Evolutionary conservation across 2,888 invertebrate genomes (phyloP).

Genomic region (Hylaea fasciaria): DNA sequence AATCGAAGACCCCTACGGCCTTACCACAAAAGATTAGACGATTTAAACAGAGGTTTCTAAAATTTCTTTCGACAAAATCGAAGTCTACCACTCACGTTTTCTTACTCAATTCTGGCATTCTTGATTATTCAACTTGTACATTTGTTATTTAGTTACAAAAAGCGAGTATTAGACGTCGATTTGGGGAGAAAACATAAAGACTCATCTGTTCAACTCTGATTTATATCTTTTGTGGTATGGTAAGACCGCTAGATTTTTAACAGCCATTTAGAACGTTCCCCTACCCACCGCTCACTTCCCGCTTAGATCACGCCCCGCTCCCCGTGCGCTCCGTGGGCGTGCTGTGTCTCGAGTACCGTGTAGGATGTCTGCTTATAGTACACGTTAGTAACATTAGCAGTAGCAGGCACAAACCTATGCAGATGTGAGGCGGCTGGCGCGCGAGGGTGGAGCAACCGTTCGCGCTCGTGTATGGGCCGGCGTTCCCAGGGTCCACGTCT

Average conservation of each 20-base stretch:
- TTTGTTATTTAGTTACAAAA: no score
- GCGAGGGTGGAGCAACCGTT: conserved; percentile 70
- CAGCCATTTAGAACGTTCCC: conserved; percentile 1
- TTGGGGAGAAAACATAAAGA: no score
- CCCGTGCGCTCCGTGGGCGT: conserved; percentile 8
- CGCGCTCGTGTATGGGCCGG: conserved; percentile 55
- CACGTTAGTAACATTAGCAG: conserved; percentile 70
- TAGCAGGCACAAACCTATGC: conserved; percentile 83
- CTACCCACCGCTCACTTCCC: conserved; percentile 3
- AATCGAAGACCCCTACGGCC: not conserved
- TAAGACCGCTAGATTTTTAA: conserved; percentile 1
- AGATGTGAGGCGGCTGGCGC: conserved; percentile 63
- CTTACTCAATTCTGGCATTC: no score
- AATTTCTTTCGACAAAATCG: no score
- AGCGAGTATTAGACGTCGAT: no score
- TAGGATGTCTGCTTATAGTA: conserved; percentile 63
- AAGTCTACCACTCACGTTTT: no score
- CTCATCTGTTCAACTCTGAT: no score
- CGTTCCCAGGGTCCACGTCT: conserved; percentile 50
- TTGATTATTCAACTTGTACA: no score
- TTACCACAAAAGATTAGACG: no score
- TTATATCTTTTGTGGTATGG: no score
- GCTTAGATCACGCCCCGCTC: conserved; percentile 23
- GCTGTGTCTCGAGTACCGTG: conserved; percentile 17
- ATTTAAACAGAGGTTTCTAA: no score